These are phyloP conservation scores for Tenthredo livida DNA, from an alignment of 2,888 invertebrate genomes.

Conservation along the genomic window DNA sequence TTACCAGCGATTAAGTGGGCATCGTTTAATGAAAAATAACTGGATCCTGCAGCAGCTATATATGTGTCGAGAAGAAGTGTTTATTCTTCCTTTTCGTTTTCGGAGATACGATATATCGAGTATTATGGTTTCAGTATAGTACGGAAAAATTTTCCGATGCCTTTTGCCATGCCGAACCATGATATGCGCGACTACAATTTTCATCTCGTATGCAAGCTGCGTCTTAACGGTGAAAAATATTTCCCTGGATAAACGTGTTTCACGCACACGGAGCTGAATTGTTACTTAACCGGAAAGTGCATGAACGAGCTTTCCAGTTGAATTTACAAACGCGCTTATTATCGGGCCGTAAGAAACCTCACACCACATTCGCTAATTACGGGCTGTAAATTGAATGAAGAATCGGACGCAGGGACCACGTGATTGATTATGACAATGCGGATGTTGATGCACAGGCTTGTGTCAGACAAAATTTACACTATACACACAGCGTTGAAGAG, in stretches of 20 bases:
- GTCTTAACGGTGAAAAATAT: not conserved
- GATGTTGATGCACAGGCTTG: constrained; percentile 17
- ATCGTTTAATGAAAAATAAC: constrained; percentile 43
- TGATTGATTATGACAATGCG: constrained; percentile 50
- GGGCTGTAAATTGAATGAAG: constrained; percentile 41
- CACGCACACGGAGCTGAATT: constrained; percentile 10
- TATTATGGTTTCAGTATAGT: not conserved
- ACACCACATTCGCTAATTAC: constrained; percentile 19
- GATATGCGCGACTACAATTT: no score
- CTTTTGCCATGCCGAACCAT: not conserved
- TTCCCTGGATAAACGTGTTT: not conserved
- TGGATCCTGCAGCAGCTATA: not conserved
- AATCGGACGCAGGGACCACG: not conserved
- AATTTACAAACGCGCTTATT: constrained; percentile 28
- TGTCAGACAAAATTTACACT: constrained; percentile 8
- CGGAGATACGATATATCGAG: not conserved
- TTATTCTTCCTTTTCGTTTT: no score
- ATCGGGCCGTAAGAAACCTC: constrained; percentile 14
- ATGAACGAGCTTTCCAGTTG: not conserved
- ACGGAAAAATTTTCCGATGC: not conserved
- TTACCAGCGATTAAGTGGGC: constrained; percentile 70
- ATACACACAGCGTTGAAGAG: not conserved
- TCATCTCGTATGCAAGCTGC: constrained; percentile 1
- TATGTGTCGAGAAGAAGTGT: not conserved
- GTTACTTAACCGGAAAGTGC: constrained; percentile 14